These are phyloP conservation scores for Monochamus saltuarius DNA, from an alignment of 1,140 invertebrate genomes.

Conservation along the genomic window DNA sequence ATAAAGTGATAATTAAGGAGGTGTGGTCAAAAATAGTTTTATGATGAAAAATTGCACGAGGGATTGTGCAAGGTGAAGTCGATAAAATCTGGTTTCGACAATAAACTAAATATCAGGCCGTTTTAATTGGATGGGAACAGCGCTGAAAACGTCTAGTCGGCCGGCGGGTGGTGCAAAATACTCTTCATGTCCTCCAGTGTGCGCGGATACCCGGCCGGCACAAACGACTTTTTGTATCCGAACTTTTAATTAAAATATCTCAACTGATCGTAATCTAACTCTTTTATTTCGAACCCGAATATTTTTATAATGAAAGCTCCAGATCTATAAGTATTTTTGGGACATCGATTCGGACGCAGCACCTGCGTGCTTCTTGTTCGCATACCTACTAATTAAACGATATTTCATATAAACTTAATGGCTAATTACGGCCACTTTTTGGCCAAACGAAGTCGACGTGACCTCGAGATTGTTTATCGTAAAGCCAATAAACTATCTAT, in stretches of 20 bases:
- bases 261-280: slow-evolving; percentile 35
- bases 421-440: slow-evolving; percentile 18
- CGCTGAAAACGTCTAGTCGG: slow-evolving; percentile 22
- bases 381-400: slow-evolving; percentile 36
- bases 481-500: no score
- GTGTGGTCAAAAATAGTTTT: slow-evolving; percentile 9
- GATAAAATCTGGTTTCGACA: slow-evolving; percentile 37
- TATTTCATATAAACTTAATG: slow-evolving; percentile 25
- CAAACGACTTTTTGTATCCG: slow-evolving; percentile 25
- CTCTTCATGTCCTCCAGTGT: slow-evolving; percentile 15
- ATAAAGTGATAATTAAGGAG: slow-evolving; percentile 15
- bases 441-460: background rate
- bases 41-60: background rate
- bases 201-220: background rate
- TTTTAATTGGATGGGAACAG: slow-evolving; percentile 42
- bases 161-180: slow-evolving; percentile 41
- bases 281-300: slow-evolving; percentile 34
- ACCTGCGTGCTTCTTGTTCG: slow-evolving; percentile 24
- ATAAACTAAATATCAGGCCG: slow-evolving; percentile 36
- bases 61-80: background rate
- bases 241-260: slow-evolving; percentile 47
- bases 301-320: slow-evolving; percentile 38
- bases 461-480: no score
- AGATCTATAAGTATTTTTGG: slow-evolving; percentile 33
- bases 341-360: slow-evolving; percentile 12